These are phyloP conservation scores for Scolanthus callimorphus DNA, from an alignment of 92 coral and sea anemone genomes.

Conservation along the genomic window DNA sequence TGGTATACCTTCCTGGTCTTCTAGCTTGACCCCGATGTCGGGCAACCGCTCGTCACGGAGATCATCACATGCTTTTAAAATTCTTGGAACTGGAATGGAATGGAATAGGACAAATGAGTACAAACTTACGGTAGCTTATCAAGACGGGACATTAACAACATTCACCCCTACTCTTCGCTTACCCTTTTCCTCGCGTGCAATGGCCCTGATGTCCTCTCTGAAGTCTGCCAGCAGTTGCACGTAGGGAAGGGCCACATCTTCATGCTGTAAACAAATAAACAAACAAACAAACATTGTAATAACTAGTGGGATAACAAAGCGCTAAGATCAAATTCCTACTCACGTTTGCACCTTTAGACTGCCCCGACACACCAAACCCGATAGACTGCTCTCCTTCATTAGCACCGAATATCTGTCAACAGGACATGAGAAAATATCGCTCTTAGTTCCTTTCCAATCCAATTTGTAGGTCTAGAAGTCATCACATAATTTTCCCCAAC, in stretches of 20 bases:
- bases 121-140: too few species aligned
- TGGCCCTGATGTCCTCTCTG: conserved; percentile 80
- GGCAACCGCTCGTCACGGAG: conserved; percentile 81
- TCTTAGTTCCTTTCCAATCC: too few species aligned
- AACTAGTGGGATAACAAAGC: too few species aligned
- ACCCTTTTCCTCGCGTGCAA: conserved; percentile 96
- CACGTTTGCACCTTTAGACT: conserved; percentile 57
- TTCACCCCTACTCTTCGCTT: not conserved
- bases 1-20: conserved; percentile 83
- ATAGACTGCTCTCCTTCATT: conserved; percentile 87
- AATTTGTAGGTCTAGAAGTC: too few species aligned
- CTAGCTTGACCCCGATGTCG: conserved; percentile 87
- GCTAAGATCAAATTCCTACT: too few species aligned
- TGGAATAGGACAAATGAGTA: not conserved
- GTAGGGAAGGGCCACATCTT: conserved; percentile 93
- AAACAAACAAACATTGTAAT: too few species aligned
- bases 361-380: conserved; percentile 79
- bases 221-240: conserved; percentile 94
- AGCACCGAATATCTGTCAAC: conserved; percentile 83
- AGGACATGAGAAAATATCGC: not conserved
- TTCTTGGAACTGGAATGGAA: conserved; percentile 53
- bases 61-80: conserved; percentile 84
- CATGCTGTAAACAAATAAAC: conserved; percentile 38
- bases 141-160: too few species aligned
- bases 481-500: too few species aligned